These are phyloP conservation scores for Microtus ochrogaster DNA, from an alignment of 2,113 vertebrate species.

Conservation along the genomic window DNA sequence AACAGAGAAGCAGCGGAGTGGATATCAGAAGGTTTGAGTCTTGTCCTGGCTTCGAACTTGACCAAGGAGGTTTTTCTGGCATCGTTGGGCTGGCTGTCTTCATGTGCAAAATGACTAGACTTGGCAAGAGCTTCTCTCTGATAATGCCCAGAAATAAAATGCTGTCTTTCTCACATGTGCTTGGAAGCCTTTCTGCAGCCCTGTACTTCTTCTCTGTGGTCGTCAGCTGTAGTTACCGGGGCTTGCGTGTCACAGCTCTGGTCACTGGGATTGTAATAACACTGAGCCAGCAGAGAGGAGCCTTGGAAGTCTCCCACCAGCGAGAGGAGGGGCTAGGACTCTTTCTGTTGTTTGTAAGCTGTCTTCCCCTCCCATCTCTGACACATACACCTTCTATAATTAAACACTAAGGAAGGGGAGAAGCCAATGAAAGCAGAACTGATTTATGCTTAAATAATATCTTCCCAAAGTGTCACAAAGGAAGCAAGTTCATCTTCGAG, in stretches of 20 bases:
- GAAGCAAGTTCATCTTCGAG: constrained; percentile 77
- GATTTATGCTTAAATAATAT: constrained; percentile 73
- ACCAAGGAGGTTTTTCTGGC: background rate
- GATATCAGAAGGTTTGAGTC: constrained; percentile 45
- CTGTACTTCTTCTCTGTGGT: constrained; percentile 34
- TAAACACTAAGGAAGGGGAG: constrained; percentile 64
- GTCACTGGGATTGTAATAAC: background rate
- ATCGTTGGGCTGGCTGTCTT: constrained; percentile 27
- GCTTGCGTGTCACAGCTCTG: background rate
- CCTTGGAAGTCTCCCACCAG: background rate
- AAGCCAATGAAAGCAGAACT: constrained; percentile 60
- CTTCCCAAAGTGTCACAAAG: constrained; percentile 71
- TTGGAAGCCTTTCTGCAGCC: background rate
- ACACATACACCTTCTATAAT: constrained; percentile 59
- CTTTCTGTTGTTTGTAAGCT: constrained; percentile 19
- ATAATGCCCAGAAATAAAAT: background rate
- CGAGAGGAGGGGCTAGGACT: background rate
- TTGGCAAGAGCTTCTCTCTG: background rate
- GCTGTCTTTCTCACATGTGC: constrained; percentile 3
- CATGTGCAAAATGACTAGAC: constrained; percentile 50
- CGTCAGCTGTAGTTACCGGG: background rate
- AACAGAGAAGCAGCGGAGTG: background rate
- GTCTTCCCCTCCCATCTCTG: background rate
- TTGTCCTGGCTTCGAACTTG: constrained; percentile 61
- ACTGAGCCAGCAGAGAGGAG: background rate